Conservation (phyloP, 2,113 vertebrate species). For the Asarcornis scutulata region DNA sequence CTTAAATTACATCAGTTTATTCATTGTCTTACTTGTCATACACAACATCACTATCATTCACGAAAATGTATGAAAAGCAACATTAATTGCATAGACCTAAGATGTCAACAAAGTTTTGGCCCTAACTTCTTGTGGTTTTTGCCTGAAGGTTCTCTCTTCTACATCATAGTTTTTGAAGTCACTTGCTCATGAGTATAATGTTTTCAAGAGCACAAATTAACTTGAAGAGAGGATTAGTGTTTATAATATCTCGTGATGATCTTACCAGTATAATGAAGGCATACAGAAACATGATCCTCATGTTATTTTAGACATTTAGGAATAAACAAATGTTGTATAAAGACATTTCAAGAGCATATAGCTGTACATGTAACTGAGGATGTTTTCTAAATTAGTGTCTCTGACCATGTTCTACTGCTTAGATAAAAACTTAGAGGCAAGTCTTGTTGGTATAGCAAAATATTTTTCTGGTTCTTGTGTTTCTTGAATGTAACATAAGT, state of each 20-base stretch:
- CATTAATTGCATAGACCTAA: background rate
- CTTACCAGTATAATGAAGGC: background rate
- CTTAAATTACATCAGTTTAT: background rate
- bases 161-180: background rate
- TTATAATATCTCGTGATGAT: background rate
- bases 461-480: background rate
- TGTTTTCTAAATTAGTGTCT: background rate
- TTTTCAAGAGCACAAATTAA: background rate
- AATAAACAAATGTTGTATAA: background rate
- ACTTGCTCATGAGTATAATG: background rate
- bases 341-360: background rate
- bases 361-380: background rate
- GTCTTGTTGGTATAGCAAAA: background rate
- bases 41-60: fast-evolving
- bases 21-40: background rate
- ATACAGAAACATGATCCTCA: background rate
- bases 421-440: background rate
- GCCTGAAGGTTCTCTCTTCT: background rate
- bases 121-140: background rate
- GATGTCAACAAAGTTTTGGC: background rate
- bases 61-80: background rate
- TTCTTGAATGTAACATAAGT: background rate
- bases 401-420: background rate
- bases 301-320: background rate
- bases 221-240: background rate